Percentiles rank a stretch among this genome's conserved stretches.
Evolutionary conservation across 2,113 vertebrate genomes (phyloP).

Genomic region (Globicephala melas): DNA sequence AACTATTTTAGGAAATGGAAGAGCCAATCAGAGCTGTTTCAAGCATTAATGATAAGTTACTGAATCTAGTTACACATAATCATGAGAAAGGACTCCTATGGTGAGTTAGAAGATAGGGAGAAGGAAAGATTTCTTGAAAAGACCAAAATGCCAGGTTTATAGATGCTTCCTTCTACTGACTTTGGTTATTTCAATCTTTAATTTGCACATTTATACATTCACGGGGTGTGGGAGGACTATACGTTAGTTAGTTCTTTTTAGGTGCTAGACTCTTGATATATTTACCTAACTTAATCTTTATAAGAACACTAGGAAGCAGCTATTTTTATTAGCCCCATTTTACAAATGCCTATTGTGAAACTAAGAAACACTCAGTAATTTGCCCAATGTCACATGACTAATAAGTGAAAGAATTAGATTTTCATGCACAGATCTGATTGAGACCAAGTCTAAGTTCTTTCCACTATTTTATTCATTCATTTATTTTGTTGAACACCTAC

Average conservation of each 20-base stretch:
- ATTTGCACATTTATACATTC: not conserved
- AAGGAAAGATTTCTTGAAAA: not conserved
- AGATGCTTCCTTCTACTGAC: not conserved
- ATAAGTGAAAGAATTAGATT: not conserved
- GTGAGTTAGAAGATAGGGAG: not conserved
- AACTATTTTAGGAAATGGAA: not conserved
- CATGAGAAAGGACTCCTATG: not conserved
- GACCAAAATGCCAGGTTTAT: not conserved
- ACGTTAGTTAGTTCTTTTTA: not conserved
- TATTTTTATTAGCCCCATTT: not conserved
- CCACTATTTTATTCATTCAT: not conserved
- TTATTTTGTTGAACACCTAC: not conserved
- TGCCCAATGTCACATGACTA: not conserved
- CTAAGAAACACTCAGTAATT: not conserved
- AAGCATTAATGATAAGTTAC: not conserved
- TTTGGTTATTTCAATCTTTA: not conserved
- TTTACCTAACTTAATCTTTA: slow-evolving; percentile 31
- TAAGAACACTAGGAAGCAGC: not conserved
- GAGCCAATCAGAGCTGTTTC: not conserved
- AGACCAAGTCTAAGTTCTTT: not conserved
- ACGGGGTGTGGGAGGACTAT: not conserved
- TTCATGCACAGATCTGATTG: not conserved
- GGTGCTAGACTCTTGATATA: not conserved
- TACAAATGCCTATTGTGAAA: not conserved
- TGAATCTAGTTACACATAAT: not conserved